Evolutionary conservation across 2,888 invertebrate genomes (phyloP).

Genomic region (Girardia tigrina): DNA sequence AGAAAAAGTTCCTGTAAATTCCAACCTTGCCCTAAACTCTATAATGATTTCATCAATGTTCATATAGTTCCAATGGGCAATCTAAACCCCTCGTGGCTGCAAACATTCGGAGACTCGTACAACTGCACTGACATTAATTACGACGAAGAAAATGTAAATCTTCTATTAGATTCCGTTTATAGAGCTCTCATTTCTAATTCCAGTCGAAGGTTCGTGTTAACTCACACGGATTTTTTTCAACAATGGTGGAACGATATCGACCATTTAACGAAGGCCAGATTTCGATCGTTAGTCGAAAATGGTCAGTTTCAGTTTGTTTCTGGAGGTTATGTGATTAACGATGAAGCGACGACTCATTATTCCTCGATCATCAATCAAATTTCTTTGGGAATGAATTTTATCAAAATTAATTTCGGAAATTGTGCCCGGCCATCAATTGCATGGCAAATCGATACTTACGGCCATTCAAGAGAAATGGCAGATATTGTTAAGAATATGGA

Average conservation of each 20-base stretch:
- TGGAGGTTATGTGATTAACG: constrained; percentile 55
- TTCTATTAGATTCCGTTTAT: constrained; percentile 73
- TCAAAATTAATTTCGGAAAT: constrained; percentile 49
- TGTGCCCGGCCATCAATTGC: constrained; percentile 64
- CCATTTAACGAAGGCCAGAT: constrained; percentile 55
- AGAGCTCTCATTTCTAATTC: constrained; percentile 62
- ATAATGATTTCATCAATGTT: constrained; percentile 57
- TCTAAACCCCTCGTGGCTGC: constrained; percentile 83
- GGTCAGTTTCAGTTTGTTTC: constrained; percentile 52
- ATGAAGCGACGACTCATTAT: constrained; percentile 55
- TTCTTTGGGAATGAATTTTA: constrained; percentile 53
- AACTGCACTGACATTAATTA: constrained; percentile 53
- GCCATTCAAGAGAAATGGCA: constrained; percentile 72
- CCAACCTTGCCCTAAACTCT: background rate
- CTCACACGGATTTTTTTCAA: constrained; percentile 73
- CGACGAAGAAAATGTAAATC: constrained; percentile 62
- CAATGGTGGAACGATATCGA: constrained; percentile 68
- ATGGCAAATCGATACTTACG: constrained; percentile 78
- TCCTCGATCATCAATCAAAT: constrained; percentile 54
- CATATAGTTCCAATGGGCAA: constrained; percentile 73
- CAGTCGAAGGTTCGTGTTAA: constrained; percentile 64
- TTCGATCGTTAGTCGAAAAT: constrained; percentile 50
- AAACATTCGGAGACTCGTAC: constrained; percentile 81
- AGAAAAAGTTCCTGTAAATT: background rate
- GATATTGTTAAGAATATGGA: constrained; percentile 50